phyloP scores from a whole-genome alignment of 2,888 invertebrate species.

The Clostera curtula region DNA sequence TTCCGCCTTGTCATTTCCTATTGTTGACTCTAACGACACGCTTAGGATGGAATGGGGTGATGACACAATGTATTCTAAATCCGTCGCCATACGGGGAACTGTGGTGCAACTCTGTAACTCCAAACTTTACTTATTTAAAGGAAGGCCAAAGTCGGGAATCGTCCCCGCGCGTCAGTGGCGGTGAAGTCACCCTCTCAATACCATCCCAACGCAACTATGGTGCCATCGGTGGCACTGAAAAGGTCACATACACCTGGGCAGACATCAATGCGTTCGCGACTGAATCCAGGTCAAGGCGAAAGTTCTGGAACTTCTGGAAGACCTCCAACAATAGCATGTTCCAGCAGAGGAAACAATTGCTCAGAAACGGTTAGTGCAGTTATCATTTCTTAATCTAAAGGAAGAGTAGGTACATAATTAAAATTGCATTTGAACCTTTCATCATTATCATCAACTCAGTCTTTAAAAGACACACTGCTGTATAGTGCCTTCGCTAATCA shows the following conservation, averaged over 20 bases:
- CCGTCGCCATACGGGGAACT: too few relatives aligned
- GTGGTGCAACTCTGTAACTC: constrained; percentile 3
- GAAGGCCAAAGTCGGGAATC: constrained; percentile 38
- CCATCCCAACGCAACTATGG: constrained; percentile 51
- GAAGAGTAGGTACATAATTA: too few relatives aligned
- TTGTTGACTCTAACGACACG: too few relatives aligned
- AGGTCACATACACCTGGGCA: constrained; percentile 85
- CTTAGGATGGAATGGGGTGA: too few relatives aligned
- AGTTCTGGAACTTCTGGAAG: constrained; percentile 65
- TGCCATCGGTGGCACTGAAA: constrained; percentile 53
- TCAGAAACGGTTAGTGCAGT: constrained; percentile 79
- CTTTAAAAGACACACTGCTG: too few relatives aligned
- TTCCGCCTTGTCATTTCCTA: too few relatives aligned
- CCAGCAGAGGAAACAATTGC: constrained; percentile 79
- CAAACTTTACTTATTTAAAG: too few relatives aligned
- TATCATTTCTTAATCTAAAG: too few relatives aligned
- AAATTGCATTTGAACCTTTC: too few relatives aligned
- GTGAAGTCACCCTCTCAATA: constrained; percentile 46
- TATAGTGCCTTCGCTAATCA: too few relatives aligned
- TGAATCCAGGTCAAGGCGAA: constrained; percentile 62
- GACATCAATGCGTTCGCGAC: constrained; percentile 85
- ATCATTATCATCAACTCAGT: too few relatives aligned
- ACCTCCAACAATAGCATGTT: constrained; percentile 49
- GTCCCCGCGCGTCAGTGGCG: constrained; percentile 45
- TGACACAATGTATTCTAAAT: too few relatives aligned